Conservation (phyloP, 1,140 invertebrate species). For the Batillaria attramentaria region DNA sequence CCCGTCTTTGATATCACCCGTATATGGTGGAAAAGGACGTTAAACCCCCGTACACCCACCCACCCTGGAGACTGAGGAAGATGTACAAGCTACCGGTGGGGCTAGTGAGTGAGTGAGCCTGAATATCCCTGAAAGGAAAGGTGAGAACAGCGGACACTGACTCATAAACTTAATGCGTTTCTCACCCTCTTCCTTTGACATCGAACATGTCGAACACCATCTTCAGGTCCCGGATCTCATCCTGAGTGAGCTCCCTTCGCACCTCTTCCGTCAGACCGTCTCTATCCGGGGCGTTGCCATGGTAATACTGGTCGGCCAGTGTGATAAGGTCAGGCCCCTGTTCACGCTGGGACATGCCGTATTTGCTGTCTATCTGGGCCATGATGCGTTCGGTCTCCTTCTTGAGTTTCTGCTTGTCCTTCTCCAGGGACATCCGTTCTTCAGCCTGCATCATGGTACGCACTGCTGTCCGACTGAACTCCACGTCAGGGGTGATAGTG, state of each 20-base stretch:
- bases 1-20: too few relatives aligned
- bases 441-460: constrained; percentile 35
- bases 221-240: constrained; percentile 58
- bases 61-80: too few relatives aligned
- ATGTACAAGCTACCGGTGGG: too few relatives aligned
- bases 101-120: too few relatives aligned
- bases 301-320: constrained; percentile 36
- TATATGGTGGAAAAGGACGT: too few relatives aligned
- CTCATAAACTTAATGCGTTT: too few relatives aligned
- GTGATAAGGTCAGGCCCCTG: constrained; percentile 36
- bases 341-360: constrained; percentile 30
- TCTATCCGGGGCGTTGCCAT: constrained; percentile 4
- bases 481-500: constrained; percentile 36
- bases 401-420: constrained; percentile 35
- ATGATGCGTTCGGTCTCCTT: constrained; percentile 39
- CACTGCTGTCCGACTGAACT: constrained; percentile 37
- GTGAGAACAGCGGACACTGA: too few relatives aligned
- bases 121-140: too few relatives aligned
- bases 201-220: constrained; percentile 61
- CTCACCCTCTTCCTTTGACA: constrained; percentile 55
- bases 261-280: constrained; percentile 42
- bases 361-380: constrained; percentile 39
- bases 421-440: constrained; percentile 37
- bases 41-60: too few relatives aligned
- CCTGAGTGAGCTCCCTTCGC: constrained; percentile 43